phyloP scores from a whole-genome alignment of 2,888 invertebrate genomes.

The Aelia acuminata region DNA sequence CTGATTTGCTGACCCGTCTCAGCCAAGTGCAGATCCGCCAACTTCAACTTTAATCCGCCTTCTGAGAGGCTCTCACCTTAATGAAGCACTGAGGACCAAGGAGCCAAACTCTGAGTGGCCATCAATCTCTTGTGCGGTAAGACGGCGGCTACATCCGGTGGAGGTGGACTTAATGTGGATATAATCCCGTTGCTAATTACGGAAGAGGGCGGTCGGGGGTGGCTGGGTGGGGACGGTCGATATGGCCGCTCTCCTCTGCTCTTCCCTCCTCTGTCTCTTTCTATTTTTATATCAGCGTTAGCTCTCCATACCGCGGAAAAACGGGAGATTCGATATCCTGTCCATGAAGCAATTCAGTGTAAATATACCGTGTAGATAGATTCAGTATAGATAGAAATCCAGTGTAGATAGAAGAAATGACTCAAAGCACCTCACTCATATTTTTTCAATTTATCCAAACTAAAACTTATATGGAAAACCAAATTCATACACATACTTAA shows the following conservation, averaged over 20 bases:
- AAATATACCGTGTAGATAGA: too few relatives aligned
- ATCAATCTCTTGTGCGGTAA: neutral
- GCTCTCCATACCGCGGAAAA: neutral
- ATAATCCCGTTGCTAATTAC: constrained; percentile 7
- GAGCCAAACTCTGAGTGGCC: neutral
- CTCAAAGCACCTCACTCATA: too few relatives aligned
- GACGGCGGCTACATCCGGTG: neutral
- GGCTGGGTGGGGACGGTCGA: neutral
- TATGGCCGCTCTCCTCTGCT: neutral
- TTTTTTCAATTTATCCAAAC: too few relatives aligned
- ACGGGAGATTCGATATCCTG: neutral
- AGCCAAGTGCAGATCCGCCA: neutral
- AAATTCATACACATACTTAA: too few relatives aligned
- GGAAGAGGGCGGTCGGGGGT: neutral
- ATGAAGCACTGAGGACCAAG: neutral
- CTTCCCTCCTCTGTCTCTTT: neutral
- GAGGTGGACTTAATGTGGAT: neutral
- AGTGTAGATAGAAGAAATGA: too few relatives aligned
- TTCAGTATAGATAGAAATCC: too few relatives aligned
- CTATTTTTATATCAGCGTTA: constrained; percentile 28
- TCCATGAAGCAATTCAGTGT: neutral
- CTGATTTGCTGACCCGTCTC: too few relatives aligned
- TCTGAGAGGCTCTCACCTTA: neutral
- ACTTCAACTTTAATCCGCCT: neutral
- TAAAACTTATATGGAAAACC: too few relatives aligned